Evolutionary conservation across 2,888 invertebrate species (phyloP), one percentile per base, ranked within the genome.

Genomic region (Ectemnius cavifrons): DNA sequence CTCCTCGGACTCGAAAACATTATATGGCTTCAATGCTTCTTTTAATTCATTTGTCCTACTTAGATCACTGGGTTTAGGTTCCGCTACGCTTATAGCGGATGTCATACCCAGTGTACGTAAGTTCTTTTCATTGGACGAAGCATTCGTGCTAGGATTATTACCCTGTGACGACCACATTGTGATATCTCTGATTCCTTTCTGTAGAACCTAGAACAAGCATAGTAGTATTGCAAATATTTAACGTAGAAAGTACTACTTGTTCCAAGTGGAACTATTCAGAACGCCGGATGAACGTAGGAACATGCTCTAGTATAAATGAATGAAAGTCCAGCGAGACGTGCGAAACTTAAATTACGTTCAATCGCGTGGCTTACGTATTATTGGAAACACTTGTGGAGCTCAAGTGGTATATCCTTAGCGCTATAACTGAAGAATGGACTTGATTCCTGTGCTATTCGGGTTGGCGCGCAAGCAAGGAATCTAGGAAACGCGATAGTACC

Each of bases 11-110:
- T 98, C 98, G 89, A 97, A 98, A 61, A 98, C 97, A 85, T 96
- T 97, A 90, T 94, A 97, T 0, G 97, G 97, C 81, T 94, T 91
- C 63, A 98, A 92, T 13, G 95, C 93, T 70, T 95, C 95, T 84
- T 95, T 94, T n/a, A 98, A 92, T 85, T 97, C 96, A 69, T 92
- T 92, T 0, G 97, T 96, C 87, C 95, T 94, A 77, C 94, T 93
- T 64, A 95, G 91, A 91, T 98, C 97, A 73, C 94, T 92, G 18
- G 94, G 94, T 90, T 96, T 96, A 14, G 97, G 97, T 75, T 94
- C 94, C 75, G 97, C 97, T 88, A 95, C 93, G 82, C 97, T 98
- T 80, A 99, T 98, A 72, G 98, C 98, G 23, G 98, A 97, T 6
- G 98, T 98, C 95, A 99, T 97, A 69, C 98, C 98, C 88, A 96